Conservation (phyloP, 2,797 vertebrate genomes). For the Potorous gilbertii region DNA sequence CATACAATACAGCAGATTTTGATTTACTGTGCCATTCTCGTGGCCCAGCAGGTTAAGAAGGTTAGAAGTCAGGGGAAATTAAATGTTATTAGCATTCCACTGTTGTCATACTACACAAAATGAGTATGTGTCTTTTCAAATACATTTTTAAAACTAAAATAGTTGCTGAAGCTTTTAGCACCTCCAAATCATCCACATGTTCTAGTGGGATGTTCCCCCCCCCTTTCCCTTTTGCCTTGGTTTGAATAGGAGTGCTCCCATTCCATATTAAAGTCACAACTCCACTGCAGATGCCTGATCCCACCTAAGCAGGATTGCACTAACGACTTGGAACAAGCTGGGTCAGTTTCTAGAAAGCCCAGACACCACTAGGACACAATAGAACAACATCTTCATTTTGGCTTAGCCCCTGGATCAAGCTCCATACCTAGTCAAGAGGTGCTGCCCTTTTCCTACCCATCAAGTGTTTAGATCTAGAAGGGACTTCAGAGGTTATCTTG, state of each 20-base stretch:
- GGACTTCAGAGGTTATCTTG: not conserved
- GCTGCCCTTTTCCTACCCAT: not conserved
- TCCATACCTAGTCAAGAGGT: not conserved
- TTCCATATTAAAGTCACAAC: not conserved
- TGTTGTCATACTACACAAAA: constrained; percentile 78
- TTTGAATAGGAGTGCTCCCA: not conserved
- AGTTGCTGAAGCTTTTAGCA: constrained; percentile 75
- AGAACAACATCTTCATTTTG: not conserved
- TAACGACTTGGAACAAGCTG: not conserved
- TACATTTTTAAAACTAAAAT: constrained; percentile 78
- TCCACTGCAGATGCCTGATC: not conserved
- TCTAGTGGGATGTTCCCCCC: constrained; percentile 34
- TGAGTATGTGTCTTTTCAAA: constrained; percentile 82
- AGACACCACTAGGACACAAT: not conserved
- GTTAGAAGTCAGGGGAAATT: constrained; percentile 86
- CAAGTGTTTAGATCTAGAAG: not conserved
- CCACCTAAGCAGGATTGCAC: not conserved
- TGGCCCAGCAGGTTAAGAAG: constrained; percentile 83
- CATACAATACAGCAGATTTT: constrained; percentile 79
- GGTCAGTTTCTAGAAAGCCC: not conserved
- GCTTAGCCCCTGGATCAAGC: not conserved
- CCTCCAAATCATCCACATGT: constrained; percentile 72
- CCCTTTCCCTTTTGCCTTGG: constrained; percentile 55
- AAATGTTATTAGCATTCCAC: constrained; percentile 85
- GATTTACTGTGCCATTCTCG: constrained; percentile 80